Conservation (phyloP, 2,113 vertebrate genomes). For the Eudyptes chrysolophus region DNA sequence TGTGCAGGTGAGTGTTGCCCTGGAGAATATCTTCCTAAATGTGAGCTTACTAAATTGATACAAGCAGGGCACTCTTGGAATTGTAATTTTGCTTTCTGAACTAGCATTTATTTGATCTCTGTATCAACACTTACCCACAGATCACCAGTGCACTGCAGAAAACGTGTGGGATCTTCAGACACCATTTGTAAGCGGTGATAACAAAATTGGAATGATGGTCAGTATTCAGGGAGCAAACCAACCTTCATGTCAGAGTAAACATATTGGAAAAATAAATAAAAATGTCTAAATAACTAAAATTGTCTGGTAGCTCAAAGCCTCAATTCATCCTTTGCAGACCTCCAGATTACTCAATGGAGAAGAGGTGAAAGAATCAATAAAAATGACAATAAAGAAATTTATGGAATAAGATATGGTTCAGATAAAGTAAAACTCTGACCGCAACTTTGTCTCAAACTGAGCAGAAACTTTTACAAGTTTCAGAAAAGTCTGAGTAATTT, state of each 20-base stretch:
- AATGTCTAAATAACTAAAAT: background rate
- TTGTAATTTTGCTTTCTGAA: background rate
- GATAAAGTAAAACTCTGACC: background rate
- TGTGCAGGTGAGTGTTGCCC: background rate
- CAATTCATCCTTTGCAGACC: background rate
- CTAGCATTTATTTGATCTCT: background rate
- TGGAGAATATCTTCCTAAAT: background rate
- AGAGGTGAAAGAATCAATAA: background rate
- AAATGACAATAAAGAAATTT: background rate
- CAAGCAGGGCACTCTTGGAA: background rate
- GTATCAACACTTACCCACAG: background rate
- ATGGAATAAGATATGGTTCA: background rate
- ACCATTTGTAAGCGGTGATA: background rate
- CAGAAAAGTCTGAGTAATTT: background rate
- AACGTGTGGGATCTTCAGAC: background rate
- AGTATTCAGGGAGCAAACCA: constrained; percentile 12
- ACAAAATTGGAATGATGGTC: constrained; percentile 52
- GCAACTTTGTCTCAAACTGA: background rate
- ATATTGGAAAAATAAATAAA: background rate
- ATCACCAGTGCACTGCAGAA: background rate
- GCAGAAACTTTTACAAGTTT: background rate
- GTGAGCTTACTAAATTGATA: background rate
- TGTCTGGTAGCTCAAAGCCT: background rate
- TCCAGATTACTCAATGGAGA: background rate
- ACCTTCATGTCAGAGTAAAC: background rate